Evolutionary conservation across 2,113 vertebrate genomes (phyloP).

Genomic region (Ancistrus triradiatus): DNA sequence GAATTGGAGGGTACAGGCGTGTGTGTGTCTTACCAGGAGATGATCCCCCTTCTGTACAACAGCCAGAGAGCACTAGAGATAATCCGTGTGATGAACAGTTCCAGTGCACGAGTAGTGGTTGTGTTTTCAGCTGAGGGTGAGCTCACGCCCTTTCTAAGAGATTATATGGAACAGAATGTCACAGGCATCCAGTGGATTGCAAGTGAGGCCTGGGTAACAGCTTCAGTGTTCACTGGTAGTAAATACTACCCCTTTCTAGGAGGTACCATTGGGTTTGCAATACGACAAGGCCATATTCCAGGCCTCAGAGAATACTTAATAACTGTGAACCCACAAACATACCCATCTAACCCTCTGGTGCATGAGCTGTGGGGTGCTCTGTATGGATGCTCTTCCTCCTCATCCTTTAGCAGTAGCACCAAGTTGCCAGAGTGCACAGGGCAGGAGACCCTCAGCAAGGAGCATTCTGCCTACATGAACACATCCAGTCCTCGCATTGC

Average conservation of each 20-base stretch:
- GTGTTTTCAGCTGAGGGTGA: conserved; percentile 68
- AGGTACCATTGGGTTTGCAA: conserved; percentile 69
- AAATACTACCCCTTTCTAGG: conserved; percentile 63
- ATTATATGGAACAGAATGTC: conserved; percentile 66
- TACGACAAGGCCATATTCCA: conserved; percentile 58
- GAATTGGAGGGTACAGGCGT: conserved; percentile 59
- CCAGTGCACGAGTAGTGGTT: conserved; percentile 62
- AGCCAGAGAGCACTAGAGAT: conserved; percentile 58
- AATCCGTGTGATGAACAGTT: conserved; percentile 62
- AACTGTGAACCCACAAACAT: conserved; percentile 56
- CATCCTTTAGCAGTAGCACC: background rate
- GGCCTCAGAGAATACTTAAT: conserved; percentile 58
- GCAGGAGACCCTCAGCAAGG: conserved; percentile 48
- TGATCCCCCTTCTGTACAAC: conserved; percentile 64
- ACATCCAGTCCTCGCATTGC: conserved; percentile 61
- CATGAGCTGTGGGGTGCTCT: conserved; percentile 64
- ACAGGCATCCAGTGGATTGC: conserved; percentile 72
- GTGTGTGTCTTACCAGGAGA: conserved; percentile 66
- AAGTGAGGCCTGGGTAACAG: conserved; percentile 69
- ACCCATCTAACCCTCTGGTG: conserved; percentile 57
- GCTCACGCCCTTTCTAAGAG: conserved; percentile 65
- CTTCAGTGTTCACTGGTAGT: conserved; percentile 60
- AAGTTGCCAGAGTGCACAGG: conserved; percentile 55
- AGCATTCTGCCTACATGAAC: conserved; percentile 62
- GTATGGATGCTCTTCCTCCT: conserved; percentile 58